Conservation (phyloP, 92 coral and sea anemone genomes). For the Desmophyllum pertusum region DNA sequence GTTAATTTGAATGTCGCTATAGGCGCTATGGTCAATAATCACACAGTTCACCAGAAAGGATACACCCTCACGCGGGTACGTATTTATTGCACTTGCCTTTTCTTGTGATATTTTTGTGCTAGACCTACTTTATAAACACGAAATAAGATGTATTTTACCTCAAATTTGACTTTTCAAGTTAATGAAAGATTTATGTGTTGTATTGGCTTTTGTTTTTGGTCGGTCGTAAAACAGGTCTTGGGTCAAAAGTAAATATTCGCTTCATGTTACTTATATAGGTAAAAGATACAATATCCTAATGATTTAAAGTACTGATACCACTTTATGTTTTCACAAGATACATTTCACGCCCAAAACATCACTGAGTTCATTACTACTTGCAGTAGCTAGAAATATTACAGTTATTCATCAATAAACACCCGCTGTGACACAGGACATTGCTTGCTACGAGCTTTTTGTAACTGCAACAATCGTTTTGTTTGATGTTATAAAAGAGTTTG, state of each 20-base stretch:
- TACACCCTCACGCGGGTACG: slow-evolving; percentile 71
- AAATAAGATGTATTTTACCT: not conserved
- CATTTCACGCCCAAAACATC: too few species aligned
- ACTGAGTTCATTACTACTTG: too few species aligned
- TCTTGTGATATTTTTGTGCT: not conserved
- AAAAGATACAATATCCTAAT: not conserved
- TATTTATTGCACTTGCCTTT: too few species aligned
- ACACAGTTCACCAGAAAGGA: slow-evolving; percentile 73
- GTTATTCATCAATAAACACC: too few species aligned
- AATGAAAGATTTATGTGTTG: slow-evolving; percentile 30
- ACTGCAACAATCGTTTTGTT: too few species aligned
- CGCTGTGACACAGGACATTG: too few species aligned
- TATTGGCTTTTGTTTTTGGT: slow-evolving; percentile 9
- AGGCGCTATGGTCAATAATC: slow-evolving; percentile 91
- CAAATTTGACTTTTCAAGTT: not conserved
- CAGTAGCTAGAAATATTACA: too few species aligned
- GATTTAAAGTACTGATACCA: not conserved
- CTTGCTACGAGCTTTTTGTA: too few species aligned
- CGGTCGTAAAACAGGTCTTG: slow-evolving; percentile 18
- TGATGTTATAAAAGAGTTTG: too few species aligned
- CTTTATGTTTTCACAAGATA: too few species aligned
- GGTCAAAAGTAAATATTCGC: not conserved
- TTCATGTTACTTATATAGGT: not conserved
- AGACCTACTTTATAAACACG: not conserved
- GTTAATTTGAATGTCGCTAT: slow-evolving; percentile 87